Percentiles rank a stretch among this genome's conserved stretches.
Conservation (phyloP, 2,888 invertebrate species). For the Alitta virens region DNA sequence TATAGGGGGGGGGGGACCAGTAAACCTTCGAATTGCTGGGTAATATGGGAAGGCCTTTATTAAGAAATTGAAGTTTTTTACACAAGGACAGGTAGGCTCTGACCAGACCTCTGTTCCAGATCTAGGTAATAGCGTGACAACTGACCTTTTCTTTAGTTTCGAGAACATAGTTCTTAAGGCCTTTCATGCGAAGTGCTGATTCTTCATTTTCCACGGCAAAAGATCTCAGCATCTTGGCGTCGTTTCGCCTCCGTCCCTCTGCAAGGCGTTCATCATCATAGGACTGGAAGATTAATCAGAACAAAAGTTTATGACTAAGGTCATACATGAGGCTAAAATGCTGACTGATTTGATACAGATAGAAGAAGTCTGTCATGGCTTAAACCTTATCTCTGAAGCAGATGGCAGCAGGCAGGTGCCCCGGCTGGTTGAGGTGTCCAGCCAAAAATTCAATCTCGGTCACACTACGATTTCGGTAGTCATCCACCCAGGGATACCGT, state of each 20-base stretch:
- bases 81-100: too few relatives aligned
- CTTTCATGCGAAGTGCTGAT: constrained; percentile 36
- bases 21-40: too few relatives aligned
- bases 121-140: neutral
- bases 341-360: neutral
- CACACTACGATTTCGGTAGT: constrained; percentile 43
- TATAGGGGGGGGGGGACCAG: too few relatives aligned
- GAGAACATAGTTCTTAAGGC: constrained; percentile 40
- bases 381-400: constrained; percentile 46
- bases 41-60: too few relatives aligned
- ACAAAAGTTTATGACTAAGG: too few relatives aligned
- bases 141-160: constrained; percentile 32
- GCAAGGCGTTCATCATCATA: constrained; percentile 31
- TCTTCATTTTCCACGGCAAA: constrained; percentile 44
- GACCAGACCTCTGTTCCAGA: too few relatives aligned
- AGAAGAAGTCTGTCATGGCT: too few relatives aligned
- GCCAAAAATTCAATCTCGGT: constrained; percentile 52
- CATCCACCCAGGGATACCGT: constrained; percentile 44
- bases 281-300: neutral
- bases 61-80: too few relatives aligned
- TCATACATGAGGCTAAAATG: neutral
- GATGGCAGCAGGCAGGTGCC: constrained; percentile 40
- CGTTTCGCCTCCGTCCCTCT: constrained; percentile 35
- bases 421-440: constrained; percentile 50
- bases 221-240: constrained; percentile 41